phyloP scores from a whole-genome alignment of 2,888 invertebrate species.

The Corythucha ciliata region DNA sequence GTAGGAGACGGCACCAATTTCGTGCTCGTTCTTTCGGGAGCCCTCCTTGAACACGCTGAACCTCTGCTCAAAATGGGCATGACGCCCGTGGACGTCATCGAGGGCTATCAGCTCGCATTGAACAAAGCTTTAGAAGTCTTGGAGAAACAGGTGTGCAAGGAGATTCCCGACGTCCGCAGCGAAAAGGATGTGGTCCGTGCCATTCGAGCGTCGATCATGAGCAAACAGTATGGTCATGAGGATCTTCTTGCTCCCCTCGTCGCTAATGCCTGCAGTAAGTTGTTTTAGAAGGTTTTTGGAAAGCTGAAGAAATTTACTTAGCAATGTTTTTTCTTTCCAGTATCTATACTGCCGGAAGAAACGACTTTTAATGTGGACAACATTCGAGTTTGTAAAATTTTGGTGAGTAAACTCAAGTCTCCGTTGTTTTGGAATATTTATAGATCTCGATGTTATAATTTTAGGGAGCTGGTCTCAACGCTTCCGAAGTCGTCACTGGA shows the following conservation, averaged over 20 bases:
- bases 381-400: conserved; percentile 81
- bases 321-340: conserved; percentile 39
- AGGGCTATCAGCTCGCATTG: conserved; percentile 86
- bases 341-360: conserved; percentile 75
- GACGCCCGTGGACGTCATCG: conserved; percentile 91
- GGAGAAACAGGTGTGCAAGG: conserved; percentile 66
- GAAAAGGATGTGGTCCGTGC: conserved; percentile 60
- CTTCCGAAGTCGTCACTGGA: conserved; percentile 79
- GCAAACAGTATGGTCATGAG: conserved; percentile 96
- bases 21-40: conserved; percentile 88
- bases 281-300: background rate
- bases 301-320: background rate
- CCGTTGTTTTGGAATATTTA: background rate
- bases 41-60: conserved; percentile 83
- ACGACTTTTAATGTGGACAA: conserved; percentile 95
- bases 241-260: conserved; percentile 80
- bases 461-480: conserved; percentile 70
- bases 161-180: conserved; percentile 55
- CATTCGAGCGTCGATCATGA: conserved; percentile 79
- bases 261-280: conserved; percentile 65
- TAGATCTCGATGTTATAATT: conserved; percentile 37
- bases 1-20: conserved; percentile 99
- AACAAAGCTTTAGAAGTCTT: conserved; percentile 83
- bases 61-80: conserved; percentile 87
- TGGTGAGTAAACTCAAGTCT: conserved; percentile 43